phyloP scores from a whole-genome alignment of 2,888 invertebrate genomes.

The Pristionchus exspectatus region DNA sequence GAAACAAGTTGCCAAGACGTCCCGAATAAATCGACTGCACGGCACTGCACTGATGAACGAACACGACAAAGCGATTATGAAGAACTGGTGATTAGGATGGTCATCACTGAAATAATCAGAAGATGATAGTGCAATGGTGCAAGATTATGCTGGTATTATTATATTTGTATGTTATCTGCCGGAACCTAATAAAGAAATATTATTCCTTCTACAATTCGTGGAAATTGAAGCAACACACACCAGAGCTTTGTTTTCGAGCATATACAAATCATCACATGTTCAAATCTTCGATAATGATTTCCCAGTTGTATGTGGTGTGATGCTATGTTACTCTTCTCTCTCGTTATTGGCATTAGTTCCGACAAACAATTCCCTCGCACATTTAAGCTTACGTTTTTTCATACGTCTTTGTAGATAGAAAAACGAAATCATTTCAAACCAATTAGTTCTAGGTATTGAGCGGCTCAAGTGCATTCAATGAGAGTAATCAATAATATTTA shows the following conservation, averaged over 20 bases:
- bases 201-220: background rate
- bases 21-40: conserved; percentile 10
- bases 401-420: no score
- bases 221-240: background rate
- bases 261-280: background rate
- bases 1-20: background rate
- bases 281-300: background rate
- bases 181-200: background rate
- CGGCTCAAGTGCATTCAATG: no score
- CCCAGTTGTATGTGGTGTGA: background rate
- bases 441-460: no score
- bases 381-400: no score
- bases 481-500: no score
- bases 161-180: background rate
- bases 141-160: no score
- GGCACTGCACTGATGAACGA: background rate
- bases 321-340: background rate
- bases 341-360: background rate
- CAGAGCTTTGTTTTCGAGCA: background rate
- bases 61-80: conserved; percentile 10
- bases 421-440: no score
- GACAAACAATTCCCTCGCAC: background rate
- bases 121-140: no score
- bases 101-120: background rate
- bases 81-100: background rate